A percentile compares a stretch with the other conserved stretches of the same genome.
These are phyloP conservation scores for Lasiurus cinereus DNA, from an alignment of 2,113 vertebrate genomes.

Conservation along the genomic window DNA sequence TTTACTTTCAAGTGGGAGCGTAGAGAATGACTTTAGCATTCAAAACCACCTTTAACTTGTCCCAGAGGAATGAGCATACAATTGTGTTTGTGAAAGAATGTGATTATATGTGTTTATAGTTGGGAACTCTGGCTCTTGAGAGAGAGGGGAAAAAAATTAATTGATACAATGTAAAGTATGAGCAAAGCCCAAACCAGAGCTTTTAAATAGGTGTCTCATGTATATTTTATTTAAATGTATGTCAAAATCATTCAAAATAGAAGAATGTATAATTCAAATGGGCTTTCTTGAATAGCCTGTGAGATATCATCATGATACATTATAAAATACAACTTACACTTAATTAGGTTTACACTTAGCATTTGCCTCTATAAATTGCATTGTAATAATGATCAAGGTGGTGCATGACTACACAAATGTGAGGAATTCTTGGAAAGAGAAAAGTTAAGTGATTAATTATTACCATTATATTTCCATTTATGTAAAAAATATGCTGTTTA, in stretches of 20 bases:
- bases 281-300: neutral
- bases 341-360: neutral
- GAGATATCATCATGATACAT: neutral
- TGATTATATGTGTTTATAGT: constrained; percentile 48
- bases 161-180: neutral
- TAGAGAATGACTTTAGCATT: neutral
- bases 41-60: neutral
- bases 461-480: neutral
- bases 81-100: neutral
- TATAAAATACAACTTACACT: neutral
- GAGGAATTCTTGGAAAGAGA: neutral
- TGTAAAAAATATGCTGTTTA: neutral
- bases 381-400: neutral
- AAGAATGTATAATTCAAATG: neutral
- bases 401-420: neutral
- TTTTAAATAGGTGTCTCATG: neutral
- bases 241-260: neutral
- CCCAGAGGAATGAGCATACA: neutral
- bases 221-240: neutral
- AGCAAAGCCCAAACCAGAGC: neutral
- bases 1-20: neutral
- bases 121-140: neutral
- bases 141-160: neutral
- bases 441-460: neutral
- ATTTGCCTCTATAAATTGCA: neutral